Percentiles rank a stretch among this genome's conserved stretches.
Evolutionary conservation across 2,113 vertebrate genomes (phyloP).

Genomic region (Sciurus niger): DNA sequence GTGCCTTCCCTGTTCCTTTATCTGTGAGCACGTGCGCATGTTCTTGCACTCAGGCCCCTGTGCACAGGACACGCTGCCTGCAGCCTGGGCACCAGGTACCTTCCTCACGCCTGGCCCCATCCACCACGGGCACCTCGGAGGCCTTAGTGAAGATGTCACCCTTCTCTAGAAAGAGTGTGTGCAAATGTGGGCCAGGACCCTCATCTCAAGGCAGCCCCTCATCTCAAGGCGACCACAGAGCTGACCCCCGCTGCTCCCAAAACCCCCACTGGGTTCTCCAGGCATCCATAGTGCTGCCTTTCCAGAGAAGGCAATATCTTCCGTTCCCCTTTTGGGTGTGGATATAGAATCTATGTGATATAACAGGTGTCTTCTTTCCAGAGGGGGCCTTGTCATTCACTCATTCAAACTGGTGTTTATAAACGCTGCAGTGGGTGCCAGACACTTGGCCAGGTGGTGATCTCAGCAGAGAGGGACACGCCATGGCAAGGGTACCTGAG

Average conservation of each 20-base stretch:
- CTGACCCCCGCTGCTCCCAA: fast-evolving
- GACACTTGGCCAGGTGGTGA: neutral
- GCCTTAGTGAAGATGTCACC: fast-evolving
- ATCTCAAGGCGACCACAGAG: fast-evolving
- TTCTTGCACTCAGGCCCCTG: too few species aligned
- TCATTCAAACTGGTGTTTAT: neutral
- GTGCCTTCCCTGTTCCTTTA: neutral
- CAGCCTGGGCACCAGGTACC: fast-evolving
- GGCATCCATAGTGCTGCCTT: neutral
- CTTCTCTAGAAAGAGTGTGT: neutral
- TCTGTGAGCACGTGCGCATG: fast-evolving
- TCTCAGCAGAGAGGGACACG: neutral
- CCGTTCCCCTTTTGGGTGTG: neutral
- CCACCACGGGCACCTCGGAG: fast-evolving
- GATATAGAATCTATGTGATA: neutral
- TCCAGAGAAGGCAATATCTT: neutral
- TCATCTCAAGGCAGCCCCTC: too few species aligned
- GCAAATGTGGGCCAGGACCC: fast-evolving
- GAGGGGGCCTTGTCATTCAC: neutral
- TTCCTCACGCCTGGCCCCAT: neutral
- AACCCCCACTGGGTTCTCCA: fast-evolving
- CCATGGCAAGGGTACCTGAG: fast-evolving
- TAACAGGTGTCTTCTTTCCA: neutral
- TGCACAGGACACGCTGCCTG: too few species aligned
- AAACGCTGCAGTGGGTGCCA: neutral